A percentile compares a stretch with the other conserved stretches of the same genome.
phyloP scores from a whole-genome alignment of 2,888 invertebrate genomes.

The Cantharis lateralis region DNA sequence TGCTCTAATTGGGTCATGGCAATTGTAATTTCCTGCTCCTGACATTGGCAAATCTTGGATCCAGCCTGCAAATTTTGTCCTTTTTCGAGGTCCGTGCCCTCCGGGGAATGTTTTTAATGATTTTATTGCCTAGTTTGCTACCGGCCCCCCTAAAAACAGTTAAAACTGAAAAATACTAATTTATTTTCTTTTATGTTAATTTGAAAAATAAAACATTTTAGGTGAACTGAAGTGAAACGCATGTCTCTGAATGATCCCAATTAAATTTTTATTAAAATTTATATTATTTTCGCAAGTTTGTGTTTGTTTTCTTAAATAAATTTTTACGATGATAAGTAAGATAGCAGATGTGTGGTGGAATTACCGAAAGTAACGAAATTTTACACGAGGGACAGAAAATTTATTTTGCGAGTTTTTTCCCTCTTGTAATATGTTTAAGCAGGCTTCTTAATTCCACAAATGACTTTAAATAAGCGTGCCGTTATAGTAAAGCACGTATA shows the following conservation, averaged over 20 bases:
- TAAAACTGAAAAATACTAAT: no score
- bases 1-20: no score
- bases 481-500: conserved; percentile 23
- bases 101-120: no score
- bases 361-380: conserved; percentile 2
- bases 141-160: no score
- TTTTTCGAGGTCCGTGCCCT: no score
- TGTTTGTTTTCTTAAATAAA: neutral
- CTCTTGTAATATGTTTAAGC: conserved; percentile 24
- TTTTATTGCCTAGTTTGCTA: no score
- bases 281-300: neutral
- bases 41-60: no score
- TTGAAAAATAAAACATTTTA: neutral
- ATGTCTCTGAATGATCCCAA: neutral
- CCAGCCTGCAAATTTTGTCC: no score
- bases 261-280: neutral
- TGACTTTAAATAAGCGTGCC: conserved; percentile 29
- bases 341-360: conserved; percentile 2
- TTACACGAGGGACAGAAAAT: conserved; percentile 6
- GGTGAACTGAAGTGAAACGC: neutral
- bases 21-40: no score
- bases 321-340: neutral
- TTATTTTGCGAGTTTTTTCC: neutral
- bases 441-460: conserved; percentile 25
- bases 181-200: neutral